These are phyloP conservation scores for Trachythela sp. DNA, from an alignment of 64 coral and sea anemone genomes.

Conservation along the genomic window DNA sequence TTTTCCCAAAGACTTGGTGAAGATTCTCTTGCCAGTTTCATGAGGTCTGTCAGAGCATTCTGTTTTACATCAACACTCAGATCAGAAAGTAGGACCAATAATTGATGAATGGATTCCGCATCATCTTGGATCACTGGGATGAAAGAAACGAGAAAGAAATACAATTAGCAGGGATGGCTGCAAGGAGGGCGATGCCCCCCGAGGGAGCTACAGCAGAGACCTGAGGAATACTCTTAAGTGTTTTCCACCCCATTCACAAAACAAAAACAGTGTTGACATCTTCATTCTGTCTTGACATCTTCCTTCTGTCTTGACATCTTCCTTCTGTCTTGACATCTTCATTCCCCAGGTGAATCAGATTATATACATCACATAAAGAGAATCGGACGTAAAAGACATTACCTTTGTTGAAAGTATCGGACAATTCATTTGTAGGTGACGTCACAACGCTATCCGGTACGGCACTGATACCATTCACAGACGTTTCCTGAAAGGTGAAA, in stretches of 20 bases:
- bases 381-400: too few species aligned
- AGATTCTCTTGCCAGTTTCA: conserved; percentile 1
- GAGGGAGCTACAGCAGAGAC: too few species aligned
- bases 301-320: too few species aligned
- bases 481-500: not conserved
- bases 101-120: conserved; percentile 15
- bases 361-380: too few species aligned
- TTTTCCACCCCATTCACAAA: too few species aligned
- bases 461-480: not conserved
- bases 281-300: too few species aligned
- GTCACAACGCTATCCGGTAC: not conserved
- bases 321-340: too few species aligned
- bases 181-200: too few species aligned
- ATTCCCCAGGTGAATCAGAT: too few species aligned
- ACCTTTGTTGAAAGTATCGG: not conserved
- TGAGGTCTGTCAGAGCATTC: conserved; percentile 10
- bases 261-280: too few species aligned
- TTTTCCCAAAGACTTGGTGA: conserved; percentile 17
- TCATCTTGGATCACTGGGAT: not conserved
- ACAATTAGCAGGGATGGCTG: not conserved
- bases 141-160: not conserved
- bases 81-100: not conserved
- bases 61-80: not conserved
- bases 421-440: not conserved
- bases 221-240: too few species aligned